Conservation (phyloP, 2,113 vertebrate genomes). For the Myrmophylax atrothorax region DNA sequence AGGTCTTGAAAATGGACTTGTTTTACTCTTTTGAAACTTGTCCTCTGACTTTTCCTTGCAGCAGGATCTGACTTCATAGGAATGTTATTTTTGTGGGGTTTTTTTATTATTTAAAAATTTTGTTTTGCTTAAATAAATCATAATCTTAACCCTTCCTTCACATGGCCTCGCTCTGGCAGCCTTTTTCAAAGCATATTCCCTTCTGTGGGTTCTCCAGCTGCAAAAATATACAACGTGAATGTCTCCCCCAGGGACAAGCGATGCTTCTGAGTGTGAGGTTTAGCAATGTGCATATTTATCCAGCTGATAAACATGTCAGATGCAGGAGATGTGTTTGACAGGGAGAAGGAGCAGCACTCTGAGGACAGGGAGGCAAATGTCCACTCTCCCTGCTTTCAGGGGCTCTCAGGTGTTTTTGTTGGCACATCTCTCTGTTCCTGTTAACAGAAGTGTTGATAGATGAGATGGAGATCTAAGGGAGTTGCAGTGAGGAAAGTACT, state of each 20-base stretch:
- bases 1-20: neutral
- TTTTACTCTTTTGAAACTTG: neutral
- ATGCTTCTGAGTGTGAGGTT: neutral
- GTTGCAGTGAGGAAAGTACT: neutral
- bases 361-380: neutral
- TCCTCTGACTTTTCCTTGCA: neutral
- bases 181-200: neutral
- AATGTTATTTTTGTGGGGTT: fast-evolving
- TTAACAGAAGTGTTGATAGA: neutral
- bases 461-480: neutral
- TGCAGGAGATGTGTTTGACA: neutral
- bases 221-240: conserved; percentile 18
- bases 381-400: neutral
- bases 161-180: neutral
- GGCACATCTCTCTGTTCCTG: neutral
- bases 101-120: neutral
- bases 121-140: neutral
- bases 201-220: neutral
- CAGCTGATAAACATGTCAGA: conserved; percentile 1
- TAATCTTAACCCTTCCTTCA: neutral
- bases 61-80: neutral
- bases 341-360: neutral
- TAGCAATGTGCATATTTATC: neutral
- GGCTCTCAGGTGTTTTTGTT: neutral
- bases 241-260: neutral